Conservation (phyloP, 1,140 invertebrate species). For the Ridgeia piscesae region DNA sequence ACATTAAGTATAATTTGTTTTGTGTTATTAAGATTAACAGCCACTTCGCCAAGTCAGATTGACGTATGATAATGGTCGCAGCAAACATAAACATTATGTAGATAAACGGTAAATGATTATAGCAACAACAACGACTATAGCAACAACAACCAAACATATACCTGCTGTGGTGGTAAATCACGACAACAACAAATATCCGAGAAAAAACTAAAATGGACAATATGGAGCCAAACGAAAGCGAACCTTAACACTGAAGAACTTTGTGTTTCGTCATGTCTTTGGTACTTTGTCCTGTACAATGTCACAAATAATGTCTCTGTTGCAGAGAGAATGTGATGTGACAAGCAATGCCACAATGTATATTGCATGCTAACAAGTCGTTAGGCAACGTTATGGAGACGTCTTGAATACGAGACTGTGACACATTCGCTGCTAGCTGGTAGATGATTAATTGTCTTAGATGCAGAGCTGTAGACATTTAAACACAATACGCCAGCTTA, state of each 20-base stretch:
- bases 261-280: background rate
- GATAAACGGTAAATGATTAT: background rate
- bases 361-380: background rate
- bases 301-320: background rate
- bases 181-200: background rate
- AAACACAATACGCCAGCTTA: background rate
- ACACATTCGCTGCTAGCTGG: background rate
- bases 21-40: background rate
- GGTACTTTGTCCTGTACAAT: background rate
- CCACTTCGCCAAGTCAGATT: background rate
- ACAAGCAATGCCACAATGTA: no score
- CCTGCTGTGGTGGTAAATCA: background rate
- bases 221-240: background rate
- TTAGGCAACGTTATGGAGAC: background rate
- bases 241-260: background rate
- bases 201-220: background rate
- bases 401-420: background rate
- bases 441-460: background rate
- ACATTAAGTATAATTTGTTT: background rate
- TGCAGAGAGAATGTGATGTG: no score
- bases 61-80: background rate
- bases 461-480: background rate
- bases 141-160: no score
- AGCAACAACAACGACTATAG: no score
- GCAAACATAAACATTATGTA: background rate